Evolutionary conservation across 2,888 invertebrate genomes (phyloP).

Genomic region (Acheta domesticus): DNA sequence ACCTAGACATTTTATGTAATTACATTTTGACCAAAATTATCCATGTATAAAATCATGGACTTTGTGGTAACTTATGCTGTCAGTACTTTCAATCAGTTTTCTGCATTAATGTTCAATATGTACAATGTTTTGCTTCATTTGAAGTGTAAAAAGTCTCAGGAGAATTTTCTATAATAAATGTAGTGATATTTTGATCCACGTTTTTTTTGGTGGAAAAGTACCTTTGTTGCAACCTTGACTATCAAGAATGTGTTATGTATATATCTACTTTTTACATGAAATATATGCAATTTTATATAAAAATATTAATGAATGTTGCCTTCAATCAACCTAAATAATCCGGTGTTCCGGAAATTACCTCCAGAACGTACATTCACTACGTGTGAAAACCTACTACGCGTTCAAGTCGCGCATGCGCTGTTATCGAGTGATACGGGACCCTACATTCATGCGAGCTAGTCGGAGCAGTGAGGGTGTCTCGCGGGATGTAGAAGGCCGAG

Average conservation of each 20-base stretch:
- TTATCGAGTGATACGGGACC: neutral
- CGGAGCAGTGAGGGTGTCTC: neutral
- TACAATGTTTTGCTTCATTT: neutral
- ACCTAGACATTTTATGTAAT: no score
- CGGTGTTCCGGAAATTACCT: neutral
- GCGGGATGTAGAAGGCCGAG: conserved; percentile 7
- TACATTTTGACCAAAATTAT: no score
- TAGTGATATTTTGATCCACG: neutral
- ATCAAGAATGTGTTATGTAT: conserved; percentile 2
- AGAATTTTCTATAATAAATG: neutral
- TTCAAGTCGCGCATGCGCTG: neutral
- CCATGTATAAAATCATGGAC: no score
- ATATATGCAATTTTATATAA: neutral
- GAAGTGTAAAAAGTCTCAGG: neutral
- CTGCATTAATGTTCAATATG: neutral
- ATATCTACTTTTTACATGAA: conserved; percentile 1
- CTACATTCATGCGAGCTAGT: neutral
- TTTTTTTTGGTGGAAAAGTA: neutral
- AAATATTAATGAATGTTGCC: neutral
- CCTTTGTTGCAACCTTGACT: neutral
- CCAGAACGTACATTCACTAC: neutral
- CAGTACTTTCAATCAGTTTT: neutral
- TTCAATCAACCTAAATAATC: no score
- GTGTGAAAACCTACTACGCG: neutral
- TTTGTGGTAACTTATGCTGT: neutral